Evolutionary conservation across 92 coral and sea anemone genomes (phyloP).

Genomic region (Porites lobata): DNA sequence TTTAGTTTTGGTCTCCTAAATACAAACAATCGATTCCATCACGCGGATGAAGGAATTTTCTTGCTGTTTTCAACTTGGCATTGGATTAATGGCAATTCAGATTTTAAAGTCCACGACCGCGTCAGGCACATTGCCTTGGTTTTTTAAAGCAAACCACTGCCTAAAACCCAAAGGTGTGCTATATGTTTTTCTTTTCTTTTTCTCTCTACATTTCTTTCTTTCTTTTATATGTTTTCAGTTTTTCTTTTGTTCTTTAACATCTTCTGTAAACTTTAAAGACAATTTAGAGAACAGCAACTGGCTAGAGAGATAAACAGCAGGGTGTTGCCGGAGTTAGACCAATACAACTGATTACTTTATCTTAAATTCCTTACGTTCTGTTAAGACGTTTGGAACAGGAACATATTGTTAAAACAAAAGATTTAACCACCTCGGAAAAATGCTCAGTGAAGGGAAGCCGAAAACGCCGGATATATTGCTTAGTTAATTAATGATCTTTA

Average conservation of each 20-base stretch:
- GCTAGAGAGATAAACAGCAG: neutral
- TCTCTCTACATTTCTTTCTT: neutral
- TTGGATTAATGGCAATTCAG: neutral
- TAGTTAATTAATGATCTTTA: neutral
- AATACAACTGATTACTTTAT: neutral
- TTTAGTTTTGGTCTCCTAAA: neutral
- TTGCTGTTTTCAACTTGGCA: slow-evolving; percentile 5
- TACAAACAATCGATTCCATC: neutral
- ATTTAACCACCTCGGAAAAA: neutral
- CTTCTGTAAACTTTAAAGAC: neutral
- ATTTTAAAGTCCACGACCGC: neutral
- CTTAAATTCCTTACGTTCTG: slow-evolving; percentile 1
- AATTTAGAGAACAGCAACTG: neutral
- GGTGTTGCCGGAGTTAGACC: neutral
- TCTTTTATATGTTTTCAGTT: no score
- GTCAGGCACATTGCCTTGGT: slow-evolving; percentile 7
- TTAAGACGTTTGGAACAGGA: neutral
- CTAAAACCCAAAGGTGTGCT: neutral
- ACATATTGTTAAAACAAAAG: neutral
- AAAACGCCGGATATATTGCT: neutral
- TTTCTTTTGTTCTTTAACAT: neutral
- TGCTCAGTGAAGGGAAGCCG: no score
- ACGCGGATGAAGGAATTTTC: neutral
- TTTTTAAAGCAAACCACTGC: neutral
- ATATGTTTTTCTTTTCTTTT: neutral